Conservation (phyloP, 2,797 vertebrate genomes). For the Smutsia gigantea region DNA sequence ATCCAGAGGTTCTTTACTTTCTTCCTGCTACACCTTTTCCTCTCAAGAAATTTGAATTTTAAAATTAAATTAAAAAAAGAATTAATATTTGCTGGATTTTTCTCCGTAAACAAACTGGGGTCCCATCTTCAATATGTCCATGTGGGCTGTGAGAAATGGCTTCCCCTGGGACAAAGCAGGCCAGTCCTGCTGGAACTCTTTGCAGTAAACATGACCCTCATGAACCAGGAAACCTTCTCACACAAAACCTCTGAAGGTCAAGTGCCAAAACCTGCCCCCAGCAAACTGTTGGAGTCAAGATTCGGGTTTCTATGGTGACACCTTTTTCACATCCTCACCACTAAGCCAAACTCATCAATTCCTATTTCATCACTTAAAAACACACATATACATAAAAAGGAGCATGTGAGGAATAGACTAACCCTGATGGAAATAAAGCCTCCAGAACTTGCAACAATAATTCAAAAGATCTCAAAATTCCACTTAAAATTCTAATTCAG, state of each 20-base stretch:
- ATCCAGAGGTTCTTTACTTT: neutral
- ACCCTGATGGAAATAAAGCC: neutral
- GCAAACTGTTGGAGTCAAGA: neutral
- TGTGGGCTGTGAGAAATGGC: neutral
- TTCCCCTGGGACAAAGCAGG: neutral
- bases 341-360: neutral
- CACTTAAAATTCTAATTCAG: slow-evolving; percentile 10
- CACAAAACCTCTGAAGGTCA: neutral
- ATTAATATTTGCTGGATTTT: neutral
- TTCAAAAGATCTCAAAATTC: slow-evolving; percentile 25
- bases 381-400: neutral
- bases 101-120: neutral
- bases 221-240: neutral
- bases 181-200: neutral
- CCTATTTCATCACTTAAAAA: neutral
- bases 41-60: neutral
- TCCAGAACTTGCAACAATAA: neutral
- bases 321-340: neutral
- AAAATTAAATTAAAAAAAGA: neutral
- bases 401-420: neutral
- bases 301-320: slow-evolving; percentile 43
- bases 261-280: neutral
- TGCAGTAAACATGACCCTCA: neutral
- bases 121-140: neutral
- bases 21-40: neutral